Evolutionary conservation across 2,888 invertebrate genomes (phyloP), one percentile per base, ranked within the genome.

Genomic region (Smittia aterrima): DNA sequence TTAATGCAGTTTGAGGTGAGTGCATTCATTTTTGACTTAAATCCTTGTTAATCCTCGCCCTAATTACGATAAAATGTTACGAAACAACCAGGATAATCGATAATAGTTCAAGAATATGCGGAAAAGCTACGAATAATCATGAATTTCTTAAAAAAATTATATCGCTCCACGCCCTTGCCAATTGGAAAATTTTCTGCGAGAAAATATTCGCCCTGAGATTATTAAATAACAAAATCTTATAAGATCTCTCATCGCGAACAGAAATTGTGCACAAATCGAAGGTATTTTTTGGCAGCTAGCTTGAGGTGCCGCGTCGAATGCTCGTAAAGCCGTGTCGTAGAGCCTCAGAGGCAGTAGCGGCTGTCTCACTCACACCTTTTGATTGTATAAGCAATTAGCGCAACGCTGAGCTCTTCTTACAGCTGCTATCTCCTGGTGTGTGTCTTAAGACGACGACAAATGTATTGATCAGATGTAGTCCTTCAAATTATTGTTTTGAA

Each of bases 381-480:
- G 68, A 68, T 68, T 68, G 68, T 68, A 27, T 68, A 68, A 68
- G 68, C 68, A 68, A 68, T 68, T 68, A 68, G 68, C 68, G 47
- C 47, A 24, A 68, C 47, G 68, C 32, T 32, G 3, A 4, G 22
- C 40, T 2, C 6, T 38, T 40, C 18, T 66, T n/a, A 18, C 53
- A 3, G 6, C 40, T 22, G 32, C 22, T 66, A 18, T 32, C 16
- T 66, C 13, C 25, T n/a, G 22, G 22, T 66, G 66, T 66, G 66
- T 40, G 66, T 20, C 38, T 22, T 20, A 40, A 66, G 66, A 66
- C 38, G 66, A 32, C 54, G 16, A 54, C 54, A 18, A 24, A 13
- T 62, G 38, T 66, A 66, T 66, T 66, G 66, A 66, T 66, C 66
- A 40, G 66, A 40, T 66, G 40, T 40, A n/a, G 66, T 40, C 66